Evolutionary conservation across 2,888 invertebrate genomes (phyloP), one percentile per base, ranked within the genome.

Genomic region (Melanchra persicariae): DNA sequence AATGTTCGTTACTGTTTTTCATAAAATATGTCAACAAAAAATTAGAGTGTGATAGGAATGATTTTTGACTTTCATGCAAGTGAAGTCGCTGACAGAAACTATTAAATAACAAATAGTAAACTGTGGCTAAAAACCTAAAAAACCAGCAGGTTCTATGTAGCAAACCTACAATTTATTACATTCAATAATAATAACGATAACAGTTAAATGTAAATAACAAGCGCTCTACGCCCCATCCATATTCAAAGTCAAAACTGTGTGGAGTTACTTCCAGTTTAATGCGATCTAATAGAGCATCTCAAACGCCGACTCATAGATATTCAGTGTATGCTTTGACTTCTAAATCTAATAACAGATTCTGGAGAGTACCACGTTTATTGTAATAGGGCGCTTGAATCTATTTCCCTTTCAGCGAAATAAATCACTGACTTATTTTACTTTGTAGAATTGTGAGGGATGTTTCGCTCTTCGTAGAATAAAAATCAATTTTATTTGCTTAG

Each of bases 201-300:
- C 15, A 0, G 5, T 15, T 15, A 40, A 40, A 40, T 40, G 40
- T 45, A 9, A 26, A 52, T 85, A 43, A 54, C 81, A 30, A 17
- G 54, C 68, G 19, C 52, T 70, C 63, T 75, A 60, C 15, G 30
- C n/a, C 52, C 4, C 10, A 51, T 52, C 15, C 6, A 59, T 47
- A 68, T 19, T 43, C 52, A 63, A 30, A 58, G 2, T 10, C 4
- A 49, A 22, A 37, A 83, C 82, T 83, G 79, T 55, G 49, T 63
- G 69, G 79, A 79, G 75, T 79, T 69, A 70, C 77, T 58, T 60
- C 49, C 58, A 81, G 64, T 73, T 81, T 68, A 84, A 76, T 77
- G 73, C 75, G 57, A 61, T 77, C 82, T 84, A 81, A 82, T 80
- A 79, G 74, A 77, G 76, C 78, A 62, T 79, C 78, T 78, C 72